Conservation (phyloP, 2,113 vertebrate genomes). For the Salvelinus sp. region DNA sequence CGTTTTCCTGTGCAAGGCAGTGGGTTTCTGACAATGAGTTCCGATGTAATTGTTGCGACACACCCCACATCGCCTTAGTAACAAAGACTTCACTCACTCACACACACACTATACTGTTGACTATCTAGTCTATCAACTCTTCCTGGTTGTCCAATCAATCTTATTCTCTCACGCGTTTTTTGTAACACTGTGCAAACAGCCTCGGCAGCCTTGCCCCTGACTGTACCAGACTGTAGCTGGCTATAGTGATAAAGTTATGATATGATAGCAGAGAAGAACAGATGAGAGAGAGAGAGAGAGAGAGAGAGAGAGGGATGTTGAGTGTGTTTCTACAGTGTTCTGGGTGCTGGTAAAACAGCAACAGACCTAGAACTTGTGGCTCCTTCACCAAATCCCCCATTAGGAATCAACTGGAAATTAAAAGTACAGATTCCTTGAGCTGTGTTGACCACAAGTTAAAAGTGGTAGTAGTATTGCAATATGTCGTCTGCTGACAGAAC, state of each 20-base stretch:
- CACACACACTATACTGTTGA: constrained; percentile 21
- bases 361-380: neutral
- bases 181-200: neutral
- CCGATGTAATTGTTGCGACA: constrained; percentile 34
- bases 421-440: neutral
- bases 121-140: neutral
- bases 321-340: no score
- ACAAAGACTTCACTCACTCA: constrained; percentile 39
- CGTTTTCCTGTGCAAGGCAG: constrained; percentile 56
- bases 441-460: neutral
- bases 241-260: neutral
- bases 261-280: neutral
- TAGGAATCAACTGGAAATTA: neutral
- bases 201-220: neutral
- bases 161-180: constrained; percentile 1
- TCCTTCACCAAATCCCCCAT: neutral
- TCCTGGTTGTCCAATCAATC: constrained; percentile 19
- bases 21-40: constrained; percentile 50
- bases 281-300: neutral
- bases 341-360: neutral
- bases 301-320: neutral
- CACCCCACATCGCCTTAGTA: constrained; percentile 56
- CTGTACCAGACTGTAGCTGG: neutral
- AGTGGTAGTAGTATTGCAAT: no score
- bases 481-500: no score